Percentiles rank a stretch among this genome's conserved stretches.
phyloP scores from a whole-genome alignment of 2,797 vertebrate genomes.

The Sylvilagus floridanus region DNA sequence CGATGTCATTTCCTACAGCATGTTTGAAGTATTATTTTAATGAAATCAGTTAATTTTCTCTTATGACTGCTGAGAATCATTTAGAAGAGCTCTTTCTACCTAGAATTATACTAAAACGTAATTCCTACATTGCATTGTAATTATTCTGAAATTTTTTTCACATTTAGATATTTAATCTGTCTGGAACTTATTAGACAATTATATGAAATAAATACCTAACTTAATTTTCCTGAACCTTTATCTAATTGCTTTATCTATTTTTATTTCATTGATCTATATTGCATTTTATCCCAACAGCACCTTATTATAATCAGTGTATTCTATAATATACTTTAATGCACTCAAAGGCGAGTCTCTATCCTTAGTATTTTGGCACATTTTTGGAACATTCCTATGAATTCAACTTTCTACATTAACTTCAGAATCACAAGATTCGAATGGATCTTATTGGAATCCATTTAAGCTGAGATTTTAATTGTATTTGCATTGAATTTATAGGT shows the following conservation, averaged over 20 bases:
- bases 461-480: constrained; percentile 45
- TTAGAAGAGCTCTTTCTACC: background rate
- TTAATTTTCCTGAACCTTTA: background rate
- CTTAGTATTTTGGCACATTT: constrained; percentile 22
- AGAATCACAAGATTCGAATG: background rate
- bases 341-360: background rate
- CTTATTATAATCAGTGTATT: constrained; percentile 11
- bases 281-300: background rate
- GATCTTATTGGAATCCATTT: background rate
- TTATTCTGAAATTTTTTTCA: background rate
- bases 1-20: too few species aligned
- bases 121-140: background rate
- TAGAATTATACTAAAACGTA: constrained; percentile 5
- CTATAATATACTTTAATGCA: constrained; percentile 23
- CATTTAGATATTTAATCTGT: background rate
- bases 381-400: background rate
- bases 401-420: constrained; percentile 37
- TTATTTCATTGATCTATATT: background rate
- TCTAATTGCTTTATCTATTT: background rate
- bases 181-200: constrained; percentile 15
- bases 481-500: constrained; percentile 50
- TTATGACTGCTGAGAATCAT: background rate
- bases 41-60: background rate
- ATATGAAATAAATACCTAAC: constrained; percentile 6
- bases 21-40: background rate